Percentiles rank a stretch among this genome's conserved stretches.
Conservation (phyloP, 2,113 vertebrate species). For the Emydocephalus ijimae region DNA sequence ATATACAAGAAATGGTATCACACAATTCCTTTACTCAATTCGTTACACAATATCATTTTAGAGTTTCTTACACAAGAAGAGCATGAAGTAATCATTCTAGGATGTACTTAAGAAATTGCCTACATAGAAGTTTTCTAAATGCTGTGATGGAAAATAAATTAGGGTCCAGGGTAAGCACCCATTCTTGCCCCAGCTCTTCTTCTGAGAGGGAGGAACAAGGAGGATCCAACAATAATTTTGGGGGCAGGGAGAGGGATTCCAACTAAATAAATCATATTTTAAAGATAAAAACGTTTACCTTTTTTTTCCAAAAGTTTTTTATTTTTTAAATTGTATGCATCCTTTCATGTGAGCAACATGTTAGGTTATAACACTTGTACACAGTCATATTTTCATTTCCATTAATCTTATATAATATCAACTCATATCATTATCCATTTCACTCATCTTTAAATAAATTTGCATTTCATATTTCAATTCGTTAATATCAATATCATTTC, state of each 20-base stretch:
- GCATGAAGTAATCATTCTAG: conserved; percentile 13
- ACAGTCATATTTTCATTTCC: too few species aligned
- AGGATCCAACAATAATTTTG: neutral
- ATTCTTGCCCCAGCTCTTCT: neutral
- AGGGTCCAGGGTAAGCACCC: neutral
- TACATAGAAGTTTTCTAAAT: neutral
- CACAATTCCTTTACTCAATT: neutral
- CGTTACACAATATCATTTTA: neutral
- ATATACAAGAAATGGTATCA: conserved; percentile 21
- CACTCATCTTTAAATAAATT: too few species aligned
- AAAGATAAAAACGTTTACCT: neutral
- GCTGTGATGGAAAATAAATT: conserved; percentile 25
- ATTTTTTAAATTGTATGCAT: too few species aligned
- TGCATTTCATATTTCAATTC: too few species aligned
- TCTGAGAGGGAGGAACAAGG: neutral
- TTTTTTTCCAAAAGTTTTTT: neutral
- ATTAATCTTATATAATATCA: too few species aligned
- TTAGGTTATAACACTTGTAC: too few species aligned
- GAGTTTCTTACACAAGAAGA: neutral
- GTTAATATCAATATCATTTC: too few species aligned
- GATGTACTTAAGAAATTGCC: conserved; percentile 21
- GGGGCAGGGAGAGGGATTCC: neutral
- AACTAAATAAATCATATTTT: conserved; percentile 17
- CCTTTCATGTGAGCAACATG: too few species aligned
- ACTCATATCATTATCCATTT: too few species aligned